Evolutionary conservation across 1,140 invertebrate species (phyloP).

Genomic region (Drosophila equinoxialis): DNA sequence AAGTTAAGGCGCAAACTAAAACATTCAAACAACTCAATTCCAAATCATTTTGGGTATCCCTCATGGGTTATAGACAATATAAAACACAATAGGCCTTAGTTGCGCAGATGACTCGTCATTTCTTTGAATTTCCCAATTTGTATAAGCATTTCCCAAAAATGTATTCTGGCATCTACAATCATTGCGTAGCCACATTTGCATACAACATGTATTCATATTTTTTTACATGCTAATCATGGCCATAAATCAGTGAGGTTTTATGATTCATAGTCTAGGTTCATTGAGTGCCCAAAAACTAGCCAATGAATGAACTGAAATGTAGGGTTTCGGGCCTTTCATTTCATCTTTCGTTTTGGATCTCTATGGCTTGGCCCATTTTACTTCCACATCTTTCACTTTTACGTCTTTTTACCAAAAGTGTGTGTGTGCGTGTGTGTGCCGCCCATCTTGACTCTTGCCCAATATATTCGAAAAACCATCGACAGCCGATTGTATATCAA

Average conservation of each 20-base stretch:
- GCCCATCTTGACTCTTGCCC: too few species aligned
- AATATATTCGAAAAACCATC: not conserved
- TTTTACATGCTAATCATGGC: conserved; percentile 7
- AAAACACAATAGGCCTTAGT: too few species aligned
- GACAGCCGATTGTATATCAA: conserved; percentile 12
- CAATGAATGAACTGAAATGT: not conserved
- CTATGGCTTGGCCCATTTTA: not conserved
- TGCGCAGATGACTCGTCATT: not conserved
- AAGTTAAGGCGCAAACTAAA: not conserved
- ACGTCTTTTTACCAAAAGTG: not conserved
- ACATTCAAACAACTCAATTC: not conserved
- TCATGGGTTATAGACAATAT: too few species aligned
- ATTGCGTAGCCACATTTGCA: conserved; percentile 3
- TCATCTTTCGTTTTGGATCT: not conserved
- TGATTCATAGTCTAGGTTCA: conserved; percentile 17
- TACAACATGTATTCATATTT: conserved; percentile 30
- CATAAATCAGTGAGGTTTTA: conserved; percentile 10
- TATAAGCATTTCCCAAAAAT: not conserved
- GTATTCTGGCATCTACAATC: not conserved
- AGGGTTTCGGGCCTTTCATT: conserved; percentile 6
- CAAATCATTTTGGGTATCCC: too few species aligned
- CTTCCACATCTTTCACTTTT: conserved; percentile 8
- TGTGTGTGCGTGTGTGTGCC: not conserved
- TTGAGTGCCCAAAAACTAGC: not conserved
- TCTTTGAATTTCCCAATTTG: not conserved